Evolutionary conservation across 2,113 vertebrate genomes (phyloP).

Genomic region (Sorex araneus): DNA sequence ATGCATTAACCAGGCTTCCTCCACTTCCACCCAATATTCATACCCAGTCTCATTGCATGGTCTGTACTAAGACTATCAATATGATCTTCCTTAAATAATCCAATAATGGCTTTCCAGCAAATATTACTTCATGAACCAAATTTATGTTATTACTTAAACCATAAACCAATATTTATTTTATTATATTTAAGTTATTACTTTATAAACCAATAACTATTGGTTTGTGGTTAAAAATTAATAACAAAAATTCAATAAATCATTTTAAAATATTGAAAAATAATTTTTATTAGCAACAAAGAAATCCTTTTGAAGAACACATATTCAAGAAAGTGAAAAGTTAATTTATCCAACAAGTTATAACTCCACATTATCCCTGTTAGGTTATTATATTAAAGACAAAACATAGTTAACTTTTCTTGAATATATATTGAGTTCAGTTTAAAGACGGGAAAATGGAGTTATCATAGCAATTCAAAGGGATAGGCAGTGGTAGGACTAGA

Average conservation of each 20-base stretch:
- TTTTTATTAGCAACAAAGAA: conserved; percentile 26
- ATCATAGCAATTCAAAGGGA: too few relatives aligned
- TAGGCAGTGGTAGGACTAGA: too few relatives aligned
- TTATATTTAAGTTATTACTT: too few relatives aligned
- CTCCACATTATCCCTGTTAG: not conserved
- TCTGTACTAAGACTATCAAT: not conserved
- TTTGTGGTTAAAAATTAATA: too few relatives aligned
- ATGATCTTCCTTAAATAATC: not conserved
- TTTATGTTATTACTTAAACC: too few relatives aligned
- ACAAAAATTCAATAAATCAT: not conserved
- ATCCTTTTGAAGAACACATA: not conserved
- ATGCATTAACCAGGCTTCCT: not conserved
- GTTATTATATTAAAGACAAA: not conserved
- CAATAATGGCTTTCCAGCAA: conserved; percentile 20
- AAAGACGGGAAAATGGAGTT: too few relatives aligned
- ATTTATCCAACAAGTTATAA: not conserved
- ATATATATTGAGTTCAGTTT: too few relatives aligned
- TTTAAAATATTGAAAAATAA: not conserved
- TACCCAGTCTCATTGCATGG: not conserved
- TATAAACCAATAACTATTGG: too few relatives aligned
- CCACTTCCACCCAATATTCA: not conserved
- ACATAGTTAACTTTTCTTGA: too few relatives aligned
- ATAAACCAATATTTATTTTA: too few relatives aligned
- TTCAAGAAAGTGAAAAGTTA: not conserved
- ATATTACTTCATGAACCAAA: conserved; percentile 36